A percentile compares a stretch with the other conserved stretches of the same genome.
phyloP scores from a whole-genome alignment of 2,113 vertebrate species.

The Bufo gargarizans region DNA sequence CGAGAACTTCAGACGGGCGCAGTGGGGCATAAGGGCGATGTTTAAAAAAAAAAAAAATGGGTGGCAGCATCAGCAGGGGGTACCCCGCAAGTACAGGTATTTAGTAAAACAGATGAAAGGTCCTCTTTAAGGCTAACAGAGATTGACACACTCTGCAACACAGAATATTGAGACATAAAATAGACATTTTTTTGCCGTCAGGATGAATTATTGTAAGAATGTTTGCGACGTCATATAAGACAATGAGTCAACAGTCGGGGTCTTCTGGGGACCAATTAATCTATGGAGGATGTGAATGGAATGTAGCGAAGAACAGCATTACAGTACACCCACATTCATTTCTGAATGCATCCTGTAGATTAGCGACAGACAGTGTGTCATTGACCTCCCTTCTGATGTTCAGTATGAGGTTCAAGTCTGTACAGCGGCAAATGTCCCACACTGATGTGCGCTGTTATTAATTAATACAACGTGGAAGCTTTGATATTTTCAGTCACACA shows the following conservation, averaged over 20 bases:
- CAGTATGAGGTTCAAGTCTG: not conserved
- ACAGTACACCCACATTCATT: conserved; percentile 3
- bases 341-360: not conserved
- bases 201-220: not conserved
- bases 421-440: not conserved
- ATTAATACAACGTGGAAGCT: not conserved
- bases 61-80: too few species aligned
- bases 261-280: not conserved
- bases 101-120: too few species aligned
- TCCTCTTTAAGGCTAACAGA: too few species aligned
- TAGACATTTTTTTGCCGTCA: not conserved
- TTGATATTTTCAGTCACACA: not conserved
- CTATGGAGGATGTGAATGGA: not conserved
- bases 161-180: not conserved
- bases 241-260: not conserved
- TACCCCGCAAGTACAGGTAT: too few species aligned
- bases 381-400: not conserved
- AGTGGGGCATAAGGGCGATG: too few species aligned
- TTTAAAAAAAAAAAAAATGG: too few species aligned
- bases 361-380: not conserved
- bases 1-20: too few species aligned
- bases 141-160: too few species aligned
- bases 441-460: not conserved
- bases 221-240: not conserved
- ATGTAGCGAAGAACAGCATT: not conserved